Base-by-base conservation (phyloP, 2,888 invertebrate genomes). In the Orchesella flavescens region DNA sequence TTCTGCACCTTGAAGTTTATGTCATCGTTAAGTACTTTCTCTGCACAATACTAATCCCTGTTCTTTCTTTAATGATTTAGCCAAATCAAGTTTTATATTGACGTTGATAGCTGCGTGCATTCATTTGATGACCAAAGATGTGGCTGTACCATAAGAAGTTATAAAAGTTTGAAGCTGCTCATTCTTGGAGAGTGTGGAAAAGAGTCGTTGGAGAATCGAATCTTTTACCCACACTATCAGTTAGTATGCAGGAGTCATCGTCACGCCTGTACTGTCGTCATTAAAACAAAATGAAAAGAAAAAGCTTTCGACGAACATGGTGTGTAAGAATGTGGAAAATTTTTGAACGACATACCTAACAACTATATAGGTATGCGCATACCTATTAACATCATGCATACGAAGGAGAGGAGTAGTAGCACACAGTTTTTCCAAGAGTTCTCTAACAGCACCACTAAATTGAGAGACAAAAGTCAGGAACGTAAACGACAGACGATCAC, bases 211-310 rank as follows among this genome's bases (percentile, higher is more conserved):
- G 10, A 10, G 17, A 53, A 53, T 53, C 17, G 4, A n/a, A 1
- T 53, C 4, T 10, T 17, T 10, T 53, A 17, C 53, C 53, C 53
- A 17, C 53, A 53, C 34, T 4, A 7, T 34, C 7, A 13, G 15
- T 69, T 49, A 53, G 53, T 69, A 69, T 69, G 69, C 69, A 49
- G 53, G n/a, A 7, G 49, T 19, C 21, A 49, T 69, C 69, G 61
- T 61, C 61, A 21, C 69, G 53, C 69, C 15, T 53, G 21, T 2
- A 49, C 34, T 43, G 69, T 69, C 23, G 49, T 53, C 49, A 49
- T 69, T 69, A 49, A 23, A 53, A 23, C 49, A 21, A 53, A 49
- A 69, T 46, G 49, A 53, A 17, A 53, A 53, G 34, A 7, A 34
- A 34, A 34, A 7, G 34, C 2, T 2, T 2, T 34, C 7, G 34